Percentiles rank a stretch among this genome's conserved stretches.
Evolutionary conservation across 2,888 invertebrate genomes (phyloP).

Genomic region (Resseliella maxima): DNA sequence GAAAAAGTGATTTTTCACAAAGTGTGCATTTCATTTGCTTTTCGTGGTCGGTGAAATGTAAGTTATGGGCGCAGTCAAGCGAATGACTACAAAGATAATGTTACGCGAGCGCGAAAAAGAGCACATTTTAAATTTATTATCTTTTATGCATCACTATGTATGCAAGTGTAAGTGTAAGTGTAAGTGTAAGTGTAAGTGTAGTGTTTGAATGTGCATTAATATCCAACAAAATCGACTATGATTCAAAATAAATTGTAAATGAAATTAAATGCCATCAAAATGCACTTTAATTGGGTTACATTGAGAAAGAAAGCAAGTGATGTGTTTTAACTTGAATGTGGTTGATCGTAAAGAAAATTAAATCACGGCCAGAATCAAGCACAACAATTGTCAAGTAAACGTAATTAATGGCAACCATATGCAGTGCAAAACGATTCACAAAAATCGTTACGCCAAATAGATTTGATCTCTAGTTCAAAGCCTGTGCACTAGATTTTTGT

Average conservation of each 20-base stretch:
- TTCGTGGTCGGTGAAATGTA: slow-evolving; percentile 36
- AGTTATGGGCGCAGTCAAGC: slow-evolving; percentile 37
- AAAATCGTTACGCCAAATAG: not conserved
- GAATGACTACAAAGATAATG: slow-evolving; percentile 38
- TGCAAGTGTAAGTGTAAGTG: no score
- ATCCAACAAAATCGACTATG: not conserved
- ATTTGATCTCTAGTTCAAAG: not conserved
- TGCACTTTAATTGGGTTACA: slow-evolving; percentile 33
- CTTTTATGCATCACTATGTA: not conserved
- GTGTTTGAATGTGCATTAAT: not conserved
- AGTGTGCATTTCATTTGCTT: slow-evolving; percentile 6
- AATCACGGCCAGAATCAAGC: not conserved
- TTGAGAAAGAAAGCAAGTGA: not conserved
- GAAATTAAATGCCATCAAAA: slow-evolving; percentile 35
- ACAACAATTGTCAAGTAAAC: slow-evolving; percentile 36
- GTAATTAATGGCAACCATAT: slow-evolving; percentile 49
- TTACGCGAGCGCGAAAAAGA: slow-evolving; percentile 30
- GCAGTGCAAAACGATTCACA: not conserved
- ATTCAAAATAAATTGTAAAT: not conserved
- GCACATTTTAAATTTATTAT: slow-evolving; percentile 29
- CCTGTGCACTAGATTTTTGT: not conserved
- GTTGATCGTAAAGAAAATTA: not conserved
- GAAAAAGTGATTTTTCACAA: not conserved
- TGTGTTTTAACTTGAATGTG: not conserved
- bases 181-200: not conserved